Percentiles rank a stretch among this genome's conserved stretches.
Conservation (phyloP, 2,888 invertebrate genomes). For the Thalpophila matura region DNA sequence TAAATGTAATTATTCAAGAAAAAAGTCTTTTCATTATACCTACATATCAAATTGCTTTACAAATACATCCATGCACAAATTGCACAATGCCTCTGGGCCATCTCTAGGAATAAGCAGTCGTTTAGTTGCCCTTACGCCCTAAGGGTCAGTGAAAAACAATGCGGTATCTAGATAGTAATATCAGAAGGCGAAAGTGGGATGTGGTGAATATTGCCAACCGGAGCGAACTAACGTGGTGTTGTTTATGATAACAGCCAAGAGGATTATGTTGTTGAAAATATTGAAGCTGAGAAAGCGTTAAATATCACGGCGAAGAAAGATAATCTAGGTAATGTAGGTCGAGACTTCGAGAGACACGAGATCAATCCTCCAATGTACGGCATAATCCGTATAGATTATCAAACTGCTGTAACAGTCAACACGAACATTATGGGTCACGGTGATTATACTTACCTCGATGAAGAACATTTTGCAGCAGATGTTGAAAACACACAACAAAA, state of each 20-base stretch:
- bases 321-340: conserved; percentile 30
- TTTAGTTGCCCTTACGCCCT: conserved; percentile 32
- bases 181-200: conserved; percentile 35
- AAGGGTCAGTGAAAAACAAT: conserved; percentile 39
- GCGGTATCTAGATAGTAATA: conserved; percentile 12
- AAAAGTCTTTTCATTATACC: too few relatives aligned
- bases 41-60: too few relatives aligned
- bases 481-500: conserved; percentile 35
- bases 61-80: too few relatives aligned
- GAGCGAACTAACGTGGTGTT: conserved; percentile 3
- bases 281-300: conserved; percentile 32
- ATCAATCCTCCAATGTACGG: conserved; percentile 7
- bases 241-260: conserved; percentile 26
- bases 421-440: conserved; percentile 32
- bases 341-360: too few relatives aligned
- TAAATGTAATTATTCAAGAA: too few relatives aligned
- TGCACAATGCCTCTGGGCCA: conserved; percentile 1
- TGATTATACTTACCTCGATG: conserved; percentile 32
- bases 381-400: conserved; percentile 15
- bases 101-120: conserved; percentile 17
- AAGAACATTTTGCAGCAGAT: conserved; percentile 39
- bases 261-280: conserved; percentile 7
- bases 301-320: conserved; percentile 13
- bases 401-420: conserved; percentile 22
- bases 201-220: conserved; percentile 16